Conservation (phyloP, 1,140 invertebrate genomes). For the Micrasema minimum region DNA sequence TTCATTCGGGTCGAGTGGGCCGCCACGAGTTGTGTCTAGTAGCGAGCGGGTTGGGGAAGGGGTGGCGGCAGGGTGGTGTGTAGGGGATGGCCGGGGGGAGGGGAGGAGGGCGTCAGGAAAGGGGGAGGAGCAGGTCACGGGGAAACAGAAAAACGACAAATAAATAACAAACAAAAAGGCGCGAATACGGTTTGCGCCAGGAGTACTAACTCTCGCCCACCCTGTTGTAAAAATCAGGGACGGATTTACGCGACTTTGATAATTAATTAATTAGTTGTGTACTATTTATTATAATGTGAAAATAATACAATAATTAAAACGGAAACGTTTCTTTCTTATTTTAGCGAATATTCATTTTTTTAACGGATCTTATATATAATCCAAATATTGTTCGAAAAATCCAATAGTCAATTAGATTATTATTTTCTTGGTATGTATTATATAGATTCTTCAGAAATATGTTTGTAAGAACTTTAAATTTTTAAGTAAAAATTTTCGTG, state of each 20-base stretch:
- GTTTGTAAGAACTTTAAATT: too few relatives aligned
- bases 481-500: too few relatives aligned
- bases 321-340: too few relatives aligned
- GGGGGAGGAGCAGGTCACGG: conserved; percentile 22
- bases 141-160: conserved; percentile 45
- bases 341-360: too few relatives aligned
- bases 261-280: background rate
- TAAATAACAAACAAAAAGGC: conserved; percentile 47
- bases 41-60: background rate
- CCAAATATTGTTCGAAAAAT: too few relatives aligned
- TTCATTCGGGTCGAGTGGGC: conserved; percentile 53
- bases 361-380: too few relatives aligned
- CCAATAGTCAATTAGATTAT: too few relatives aligned
- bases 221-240: conserved; percentile 22
- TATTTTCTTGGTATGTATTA: too few relatives aligned
- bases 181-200: conserved; percentile 38
- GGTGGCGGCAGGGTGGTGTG: conserved; percentile 4
- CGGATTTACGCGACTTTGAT: background rate
- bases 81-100: background rate
- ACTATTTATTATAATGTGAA: too few relatives aligned
- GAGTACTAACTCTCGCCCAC: conserved; percentile 9
- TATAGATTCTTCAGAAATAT: too few relatives aligned
- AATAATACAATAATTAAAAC: too few relatives aligned
- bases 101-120: background rate
- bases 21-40: conserved; percentile 34